phyloP scores from a whole-genome alignment of 2,113 vertebrate genomes.

The Lasiurus borealis region DNA sequence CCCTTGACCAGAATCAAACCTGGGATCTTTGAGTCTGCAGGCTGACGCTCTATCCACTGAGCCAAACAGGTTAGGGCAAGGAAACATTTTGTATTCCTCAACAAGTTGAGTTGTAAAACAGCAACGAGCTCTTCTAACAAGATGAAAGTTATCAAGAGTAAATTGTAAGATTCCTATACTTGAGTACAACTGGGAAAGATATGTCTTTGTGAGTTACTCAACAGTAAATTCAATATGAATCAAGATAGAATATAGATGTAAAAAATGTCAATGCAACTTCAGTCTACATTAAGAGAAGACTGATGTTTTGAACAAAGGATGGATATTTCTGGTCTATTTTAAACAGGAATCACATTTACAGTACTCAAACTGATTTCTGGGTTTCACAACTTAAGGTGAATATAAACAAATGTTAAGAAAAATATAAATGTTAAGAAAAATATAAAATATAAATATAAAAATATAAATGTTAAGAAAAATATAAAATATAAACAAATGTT shows the following conservation, averaged over 20 bases:
- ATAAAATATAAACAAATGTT: conserved; percentile 42
- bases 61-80: background rate
- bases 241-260: conserved; percentile 24
- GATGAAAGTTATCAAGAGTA: conserved; percentile 58
- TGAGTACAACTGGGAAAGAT: background rate
- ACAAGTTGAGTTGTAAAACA: conserved; percentile 54
- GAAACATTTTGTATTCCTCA: conserved; percentile 20
- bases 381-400: conserved; percentile 13
- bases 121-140: conserved; percentile 44
- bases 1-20: too few species aligned
- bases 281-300: background rate
- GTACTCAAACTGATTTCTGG: background rate
- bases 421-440: conserved; percentile 45
- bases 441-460: too few species aligned
- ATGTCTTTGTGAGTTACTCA: conserved; percentile 51
- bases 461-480: conserved; percentile 38
- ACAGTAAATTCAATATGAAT: conserved; percentile 1
- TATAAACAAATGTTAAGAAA: conserved; percentile 25
- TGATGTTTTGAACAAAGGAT: background rate
- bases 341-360: background rate
- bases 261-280: conserved; percentile 31
- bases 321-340: background rate
- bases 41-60: too few species aligned
- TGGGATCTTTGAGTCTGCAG: too few species aligned
- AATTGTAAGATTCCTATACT: conserved; percentile 29